Evolutionary conservation across 2,888 invertebrate species (phyloP), one percentile per base, ranked within the genome.

Genomic region (Pristionchus arcanus): DNA sequence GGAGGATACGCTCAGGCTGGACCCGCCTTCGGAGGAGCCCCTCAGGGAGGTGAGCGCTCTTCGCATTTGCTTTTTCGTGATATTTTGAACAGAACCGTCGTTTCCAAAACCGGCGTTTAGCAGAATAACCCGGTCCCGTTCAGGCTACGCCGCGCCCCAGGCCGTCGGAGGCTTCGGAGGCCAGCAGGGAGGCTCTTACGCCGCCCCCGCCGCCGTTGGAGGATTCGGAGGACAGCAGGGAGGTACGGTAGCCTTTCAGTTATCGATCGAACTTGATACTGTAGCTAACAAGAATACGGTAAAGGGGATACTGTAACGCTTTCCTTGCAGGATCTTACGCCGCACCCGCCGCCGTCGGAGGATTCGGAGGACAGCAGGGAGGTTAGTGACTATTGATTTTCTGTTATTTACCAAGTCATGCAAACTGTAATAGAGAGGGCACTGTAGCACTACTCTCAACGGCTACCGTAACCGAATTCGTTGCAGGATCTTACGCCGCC

Each of bases 291-390:
- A n/a, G n/a, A n/a, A n/a, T 42, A 42, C 42, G 42, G 21, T 25
- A 63, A 25, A 25, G 4, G 25, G 25, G 19, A 7, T 7, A 63
- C 25, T 7, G 25, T 63, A 19, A 25, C 63, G 13, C 37, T 15
- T 19, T 74, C 37, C 21, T 74, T 74, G 31, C 53, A 49, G 83
- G 84, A 49, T 55, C 59, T 31, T 84, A 84, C 84, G 21, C 84
- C 34, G 84, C 84, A 19, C 84, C 84, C 55, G 84, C 59, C 21
- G 84, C 84, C 59, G 59, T 59, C 34, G 19, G 21, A 15, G 37
- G 37, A 25, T 81, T 49, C 81, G 81, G 81, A 81, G 81, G 49
- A 25, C 81, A 81, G 42, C 81, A 81, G 81, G 81, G 68, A 68
- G 68, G 66, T 28, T n/a, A 59, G 59, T 49, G 42, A 13, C 16